Conservation (phyloP, 2,888 invertebrate species). For the Leucania comma region DNA sequence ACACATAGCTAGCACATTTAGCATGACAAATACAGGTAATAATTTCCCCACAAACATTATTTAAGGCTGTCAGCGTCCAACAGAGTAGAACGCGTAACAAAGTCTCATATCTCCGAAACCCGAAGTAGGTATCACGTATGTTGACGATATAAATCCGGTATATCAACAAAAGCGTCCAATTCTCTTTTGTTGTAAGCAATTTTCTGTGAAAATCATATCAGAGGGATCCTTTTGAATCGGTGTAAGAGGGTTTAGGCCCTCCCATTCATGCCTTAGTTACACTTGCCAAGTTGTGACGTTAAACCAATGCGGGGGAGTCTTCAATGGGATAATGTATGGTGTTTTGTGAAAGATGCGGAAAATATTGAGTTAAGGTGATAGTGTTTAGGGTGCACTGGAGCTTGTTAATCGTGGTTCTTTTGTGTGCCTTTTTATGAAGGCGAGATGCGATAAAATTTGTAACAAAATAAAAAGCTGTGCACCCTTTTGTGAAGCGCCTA, state of each 20-base stretch:
- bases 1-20: not conserved
- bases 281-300: constrained; percentile 74
- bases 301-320: constrained; percentile 64
- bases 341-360: constrained; percentile 43
- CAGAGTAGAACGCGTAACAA: constrained; percentile 15
- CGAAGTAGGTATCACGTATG: constrained; percentile 47
- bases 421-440: constrained; percentile 11
- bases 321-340: constrained; percentile 61
- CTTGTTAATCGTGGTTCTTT: constrained; percentile 43
- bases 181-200: constrained; percentile 75
- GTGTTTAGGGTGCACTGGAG: constrained; percentile 29
- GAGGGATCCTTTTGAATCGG: constrained; percentile 73
- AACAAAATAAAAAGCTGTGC: not conserved
- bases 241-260: constrained; percentile 75
- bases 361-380: constrained; percentile 58
- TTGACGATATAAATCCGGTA: constrained; percentile 64
- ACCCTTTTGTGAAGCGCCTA: not conserved
- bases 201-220: constrained; percentile 76
- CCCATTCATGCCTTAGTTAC: constrained; percentile 79
- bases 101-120: constrained; percentile 40
- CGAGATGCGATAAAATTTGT: constrained; percentile 7
- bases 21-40: constrained; percentile 15
- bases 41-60: constrained; percentile 20
- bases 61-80: constrained; percentile 1
- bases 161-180: constrained; percentile 66